Conservation (phyloP, 1,140 invertebrate genomes). For the Anastrepha ludens region DNA sequence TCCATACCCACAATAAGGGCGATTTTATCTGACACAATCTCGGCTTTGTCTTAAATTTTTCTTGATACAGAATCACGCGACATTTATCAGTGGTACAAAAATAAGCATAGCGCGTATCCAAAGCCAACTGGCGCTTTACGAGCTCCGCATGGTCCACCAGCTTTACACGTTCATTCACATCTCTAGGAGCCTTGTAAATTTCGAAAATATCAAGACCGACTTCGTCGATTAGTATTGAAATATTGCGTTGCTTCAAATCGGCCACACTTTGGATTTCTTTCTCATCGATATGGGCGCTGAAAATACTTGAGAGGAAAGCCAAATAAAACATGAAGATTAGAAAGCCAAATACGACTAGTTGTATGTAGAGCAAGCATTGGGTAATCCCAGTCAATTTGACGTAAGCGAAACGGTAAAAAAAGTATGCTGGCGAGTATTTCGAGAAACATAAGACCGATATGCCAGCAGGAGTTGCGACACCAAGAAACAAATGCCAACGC, state of each 20-base stretch:
- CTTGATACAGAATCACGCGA: neutral
- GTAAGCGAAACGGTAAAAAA: neutral
- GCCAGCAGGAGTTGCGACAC: neutral
- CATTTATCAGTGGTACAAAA: neutral
- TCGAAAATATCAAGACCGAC: neutral
- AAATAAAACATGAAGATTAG: neutral
- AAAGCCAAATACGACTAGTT: neutral
- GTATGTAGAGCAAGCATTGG: neutral
- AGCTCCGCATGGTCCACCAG: no score
- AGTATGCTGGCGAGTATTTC: neutral
- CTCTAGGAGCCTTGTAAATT: neutral
- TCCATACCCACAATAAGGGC: no score
- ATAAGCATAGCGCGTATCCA: slow-evolving; percentile 1
- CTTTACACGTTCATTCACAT: neutral
- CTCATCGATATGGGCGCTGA: neutral
- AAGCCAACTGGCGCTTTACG: neutral
- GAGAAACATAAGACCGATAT: neutral
- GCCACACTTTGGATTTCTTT: neutral
- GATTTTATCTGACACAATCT: neutral
- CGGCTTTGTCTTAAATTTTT: neutral
- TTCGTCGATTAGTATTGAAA: neutral
- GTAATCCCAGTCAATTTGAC: neutral
- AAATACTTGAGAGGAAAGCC: neutral
- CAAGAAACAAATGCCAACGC: neutral
- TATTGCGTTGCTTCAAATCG: neutral